Percentiles rank a stretch among this genome's conserved stretches.
Evolutionary conservation across 2,888 invertebrate genomes (phyloP).

Genomic region (Drosophila infuscata): DNA sequence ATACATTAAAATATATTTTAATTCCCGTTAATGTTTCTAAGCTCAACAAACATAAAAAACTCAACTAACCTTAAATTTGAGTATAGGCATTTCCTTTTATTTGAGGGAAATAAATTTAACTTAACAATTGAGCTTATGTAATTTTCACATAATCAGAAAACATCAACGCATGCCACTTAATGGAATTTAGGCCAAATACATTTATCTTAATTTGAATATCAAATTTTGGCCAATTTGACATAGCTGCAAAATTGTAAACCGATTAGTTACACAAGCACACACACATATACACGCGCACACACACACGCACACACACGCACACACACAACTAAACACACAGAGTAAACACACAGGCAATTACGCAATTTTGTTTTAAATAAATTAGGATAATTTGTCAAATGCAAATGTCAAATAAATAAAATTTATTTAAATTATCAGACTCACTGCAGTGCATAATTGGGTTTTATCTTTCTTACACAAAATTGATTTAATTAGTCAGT

Average conservation of each 20-base stretch:
- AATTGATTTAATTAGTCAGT: background rate
- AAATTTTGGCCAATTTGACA: constrained; percentile 59
- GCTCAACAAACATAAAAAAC: background rate
- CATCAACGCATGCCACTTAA: constrained; percentile 31
- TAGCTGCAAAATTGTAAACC: constrained; percentile 29
- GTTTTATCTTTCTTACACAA: background rate
- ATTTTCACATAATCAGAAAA: background rate
- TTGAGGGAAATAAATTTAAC: background rate
- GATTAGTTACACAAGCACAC: constrained; percentile 28
- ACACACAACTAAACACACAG: background rate
- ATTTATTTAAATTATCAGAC: constrained; percentile 41
- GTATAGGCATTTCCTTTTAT: background rate
- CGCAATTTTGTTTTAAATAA: constrained; percentile 41
- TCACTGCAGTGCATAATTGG: constrained; percentile 35
- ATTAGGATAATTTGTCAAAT: constrained; percentile 27
- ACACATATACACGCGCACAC: too few species aligned
- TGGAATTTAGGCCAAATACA: constrained; percentile 51
- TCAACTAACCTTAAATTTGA: background rate
- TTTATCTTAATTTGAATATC: constrained; percentile 66
- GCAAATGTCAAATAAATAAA: constrained; percentile 24
- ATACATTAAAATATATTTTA: background rate
- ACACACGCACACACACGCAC: background rate
- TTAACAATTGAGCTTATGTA: constrained; percentile 1
- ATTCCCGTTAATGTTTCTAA: background rate
- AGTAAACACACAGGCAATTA: constrained; percentile 7